A percentile compares a stretch with the other conserved stretches of the same genome.
phyloP scores from a whole-genome alignment of 1,140 invertebrate species.

The Drosophila murphyi region DNA sequence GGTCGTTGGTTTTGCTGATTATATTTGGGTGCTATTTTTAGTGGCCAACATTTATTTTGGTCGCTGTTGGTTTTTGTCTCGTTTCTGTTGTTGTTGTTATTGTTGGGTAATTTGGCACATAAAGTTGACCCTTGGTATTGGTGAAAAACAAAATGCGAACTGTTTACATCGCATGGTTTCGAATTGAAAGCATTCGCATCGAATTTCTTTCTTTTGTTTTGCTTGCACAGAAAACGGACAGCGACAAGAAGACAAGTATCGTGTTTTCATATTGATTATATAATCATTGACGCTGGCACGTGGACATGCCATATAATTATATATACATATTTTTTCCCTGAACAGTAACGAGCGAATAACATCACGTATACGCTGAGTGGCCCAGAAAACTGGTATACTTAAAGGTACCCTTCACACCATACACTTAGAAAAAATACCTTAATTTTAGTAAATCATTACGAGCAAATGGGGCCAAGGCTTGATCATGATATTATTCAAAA shows the following conservation, averaged over 20 bases:
- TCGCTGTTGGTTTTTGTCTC: slow-evolving; percentile 52
- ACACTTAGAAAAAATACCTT: too few relatives aligned
- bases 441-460: too few relatives aligned
- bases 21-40: slow-evolving; percentile 67
- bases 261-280: slow-evolving; percentile 61
- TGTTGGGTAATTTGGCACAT: slow-evolving; percentile 24
- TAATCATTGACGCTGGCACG: slow-evolving; percentile 67
- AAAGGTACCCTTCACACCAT: too few relatives aligned
- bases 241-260: background rate
- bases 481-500: too few relatives aligned
- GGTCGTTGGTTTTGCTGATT: slow-evolving; percentile 49
- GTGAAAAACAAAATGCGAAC: slow-evolving; percentile 24
- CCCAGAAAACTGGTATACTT: background rate
- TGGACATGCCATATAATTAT: slow-evolving; percentile 59
- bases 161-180: slow-evolving; percentile 52
- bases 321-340: slow-evolving; percentile 20
- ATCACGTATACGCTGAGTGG: slow-evolving; percentile 65
- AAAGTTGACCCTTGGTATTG: slow-evolving; percentile 51
- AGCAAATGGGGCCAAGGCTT: too few relatives aligned
- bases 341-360: slow-evolving; percentile 46
- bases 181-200: slow-evolving; percentile 53
- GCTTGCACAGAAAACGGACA: slow-evolving; percentile 19
- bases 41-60: slow-evolving; percentile 70
- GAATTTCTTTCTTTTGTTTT: slow-evolving; percentile 44
- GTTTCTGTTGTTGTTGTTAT: slow-evolving; percentile 11